Conservation (phyloP, 2,888 invertebrate genomes). For the Pristionchus exspectatus region DNA sequence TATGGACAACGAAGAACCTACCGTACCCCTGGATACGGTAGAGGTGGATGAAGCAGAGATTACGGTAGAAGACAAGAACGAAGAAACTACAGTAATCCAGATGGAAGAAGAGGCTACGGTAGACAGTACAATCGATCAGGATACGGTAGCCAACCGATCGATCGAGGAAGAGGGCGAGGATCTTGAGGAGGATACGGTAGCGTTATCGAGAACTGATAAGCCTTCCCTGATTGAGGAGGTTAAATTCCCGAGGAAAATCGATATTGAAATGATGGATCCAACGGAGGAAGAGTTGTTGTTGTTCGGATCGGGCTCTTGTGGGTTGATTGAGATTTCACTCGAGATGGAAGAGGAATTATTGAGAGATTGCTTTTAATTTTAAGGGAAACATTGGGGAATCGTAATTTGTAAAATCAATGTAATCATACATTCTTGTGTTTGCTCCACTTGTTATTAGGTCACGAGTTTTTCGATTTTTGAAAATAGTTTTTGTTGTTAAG, state of each 20-base stretch:
- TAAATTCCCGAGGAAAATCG: not conserved
- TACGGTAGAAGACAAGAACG: too few relatives aligned
- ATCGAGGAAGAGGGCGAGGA: not conserved
- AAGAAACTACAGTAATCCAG: not conserved
- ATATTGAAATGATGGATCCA: not conserved
- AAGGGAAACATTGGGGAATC: too few relatives aligned
- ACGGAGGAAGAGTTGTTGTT: slow-evolving; percentile 14
- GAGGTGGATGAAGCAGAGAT: too few relatives aligned
- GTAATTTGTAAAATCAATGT: too few relatives aligned
- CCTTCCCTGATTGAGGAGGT: not conserved
- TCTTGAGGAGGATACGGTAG: slow-evolving; percentile 6
- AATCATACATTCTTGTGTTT: too few relatives aligned
- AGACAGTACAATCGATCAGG: not conserved
- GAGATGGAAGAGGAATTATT: slow-evolving; percentile 11
- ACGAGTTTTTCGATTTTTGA: too few relatives aligned
- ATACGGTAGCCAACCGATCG: not conserved
- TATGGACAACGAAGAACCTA: too few relatives aligned
- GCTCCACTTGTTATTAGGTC: too few relatives aligned
- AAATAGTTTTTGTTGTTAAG: too few relatives aligned
- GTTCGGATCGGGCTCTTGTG: not conserved
- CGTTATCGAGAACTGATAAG: not conserved
- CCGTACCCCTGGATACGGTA: too few relatives aligned
- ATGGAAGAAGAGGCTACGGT: not conserved
- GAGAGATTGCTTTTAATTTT: not conserved
- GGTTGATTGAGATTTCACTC: not conserved